Evolutionary conservation across 2,797 vertebrate genomes (phyloP), one percentile per base, ranked within the genome.

Genomic region (Lindbergichthys nudifrons): DNA sequence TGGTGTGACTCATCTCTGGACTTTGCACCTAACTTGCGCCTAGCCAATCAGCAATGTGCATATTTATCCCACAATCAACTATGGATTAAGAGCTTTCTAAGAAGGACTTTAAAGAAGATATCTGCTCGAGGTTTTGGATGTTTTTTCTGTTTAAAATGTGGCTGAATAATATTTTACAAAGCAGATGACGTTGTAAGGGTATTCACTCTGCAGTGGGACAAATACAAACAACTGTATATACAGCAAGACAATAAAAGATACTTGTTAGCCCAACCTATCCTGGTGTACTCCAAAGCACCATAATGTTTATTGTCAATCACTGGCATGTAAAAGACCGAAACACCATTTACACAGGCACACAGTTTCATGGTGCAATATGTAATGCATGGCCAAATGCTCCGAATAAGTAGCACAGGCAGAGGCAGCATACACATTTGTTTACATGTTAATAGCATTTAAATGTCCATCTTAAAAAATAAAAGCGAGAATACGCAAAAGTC

Each of bases 31-130:
- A 80, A 82, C 73, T 76, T 81, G 70, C 47, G 74, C 76, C 83
- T 23, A 82, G 73, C 80, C 84, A 87, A 89, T 86, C 79, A 80
- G 71, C 47, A 52, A 82, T 72, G 70, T 78, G 64, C 80, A 74
- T 84, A 82, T 85, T 88, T 86, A 88, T 85, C 75, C 75, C 68
- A 62, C 58, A 84, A 85, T 90, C 81, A 77, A 52, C 52, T 81
- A 57, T 73, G 79, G 70, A 81, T 93, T 90, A 82, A 64, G n/a
- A 61, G 89, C 88, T 86, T 92, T 79, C 58, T 53, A 66, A 39
- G 50, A 41, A 70, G 64, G 69, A 70, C 52, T 82, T 82, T 43
- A 62, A 23, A 47, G 19, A 23, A 72, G 53, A 73, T 70, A 82
- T 82, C 52, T 60, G 54, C 19, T 54, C 14, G 3, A 57, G 60